A percentile compares a stretch with the other conserved stretches of the same genome.
Evolutionary conservation across 2,888 invertebrate genomes (phyloP).

Genomic region (Girardia tigrina): DNA sequence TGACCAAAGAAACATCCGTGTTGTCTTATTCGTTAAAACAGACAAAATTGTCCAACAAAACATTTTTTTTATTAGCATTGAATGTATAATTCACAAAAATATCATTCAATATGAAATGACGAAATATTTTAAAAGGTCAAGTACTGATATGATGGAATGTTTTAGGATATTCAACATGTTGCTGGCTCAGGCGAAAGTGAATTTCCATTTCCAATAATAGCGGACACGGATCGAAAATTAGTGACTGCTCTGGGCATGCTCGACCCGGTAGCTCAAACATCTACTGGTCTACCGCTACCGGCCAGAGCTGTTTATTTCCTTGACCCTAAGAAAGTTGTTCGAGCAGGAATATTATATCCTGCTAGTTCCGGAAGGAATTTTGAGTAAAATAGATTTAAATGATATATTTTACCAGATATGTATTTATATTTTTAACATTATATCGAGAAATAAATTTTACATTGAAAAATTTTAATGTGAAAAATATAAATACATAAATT

Average conservation of each 20-base stretch:
- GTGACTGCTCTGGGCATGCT: conserved; percentile 73
- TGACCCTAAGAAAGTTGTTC: conserved; percentile 70
- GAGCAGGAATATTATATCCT: conserved; percentile 78
- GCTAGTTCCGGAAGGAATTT: conserved; percentile 92
- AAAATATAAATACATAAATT: no score
- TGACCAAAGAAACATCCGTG: no score
- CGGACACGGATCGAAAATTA: conserved; percentile 66
- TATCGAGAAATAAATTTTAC: no score
- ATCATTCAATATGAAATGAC: no score
- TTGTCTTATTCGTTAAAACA: no score
- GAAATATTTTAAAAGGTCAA: no score
- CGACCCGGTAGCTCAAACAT: conserved; percentile 72
- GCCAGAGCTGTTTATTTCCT: conserved; percentile 73
- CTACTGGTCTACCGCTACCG: conserved; percentile 65
- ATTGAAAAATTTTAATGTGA: no score
- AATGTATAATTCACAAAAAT: no score
- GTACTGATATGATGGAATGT: no score
- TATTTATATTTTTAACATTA: not conserved
- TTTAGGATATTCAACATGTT: conserved; percentile 39
- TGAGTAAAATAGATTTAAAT: conserved; percentile 55
- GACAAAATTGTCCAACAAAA: no score
- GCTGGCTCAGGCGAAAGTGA: conserved; percentile 37
- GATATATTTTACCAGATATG: conserved; percentile 46
- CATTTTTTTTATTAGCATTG: no score
- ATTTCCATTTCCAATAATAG: conserved; percentile 83